Conservation (phyloP, 2,888 invertebrate genomes). For the Pandemis heparana region DNA sequence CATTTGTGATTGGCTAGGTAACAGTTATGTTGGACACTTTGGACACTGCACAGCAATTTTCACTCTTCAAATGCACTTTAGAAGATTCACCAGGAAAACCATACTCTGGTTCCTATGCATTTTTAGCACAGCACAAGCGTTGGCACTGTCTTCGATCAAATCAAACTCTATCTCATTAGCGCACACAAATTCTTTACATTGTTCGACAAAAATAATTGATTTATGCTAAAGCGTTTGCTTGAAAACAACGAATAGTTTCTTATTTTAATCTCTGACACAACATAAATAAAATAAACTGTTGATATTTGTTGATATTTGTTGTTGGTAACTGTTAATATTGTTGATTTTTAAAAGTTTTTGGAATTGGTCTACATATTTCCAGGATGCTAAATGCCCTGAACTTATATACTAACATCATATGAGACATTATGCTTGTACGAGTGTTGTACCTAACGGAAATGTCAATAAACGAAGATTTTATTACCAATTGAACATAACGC, state of each 20-base stretch:
- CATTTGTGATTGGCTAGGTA: conserved; percentile 39
- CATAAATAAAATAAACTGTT: not conserved
- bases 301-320: not conserved
- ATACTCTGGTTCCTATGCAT: conserved; percentile 26
- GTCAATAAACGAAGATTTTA: not conserved
- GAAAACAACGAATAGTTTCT: conserved; percentile 5
- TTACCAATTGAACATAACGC: not conserved
- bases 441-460: not conserved
- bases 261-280: not conserved
- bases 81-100: conserved; percentile 33
- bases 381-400: not conserved
- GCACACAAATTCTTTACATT: conserved; percentile 24
- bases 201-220: conserved; percentile 4
- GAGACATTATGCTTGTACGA: not conserved
- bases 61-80: conserved; percentile 54
- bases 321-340: too few species aligned
- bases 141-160: conserved; percentile 28
- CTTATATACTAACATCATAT: not conserved
- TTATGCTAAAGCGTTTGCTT: conserved; percentile 3
- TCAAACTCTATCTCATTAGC: conserved; percentile 17
- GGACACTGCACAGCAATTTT: conserved; percentile 56
- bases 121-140: conserved; percentile 29
- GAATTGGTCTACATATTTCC: not conserved
- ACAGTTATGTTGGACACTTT: conserved; percentile 49
- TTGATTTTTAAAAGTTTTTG: not conserved